Conservation (phyloP, 2,797 vertebrate species). For the Aselliscus stoliczkanus region DNA sequence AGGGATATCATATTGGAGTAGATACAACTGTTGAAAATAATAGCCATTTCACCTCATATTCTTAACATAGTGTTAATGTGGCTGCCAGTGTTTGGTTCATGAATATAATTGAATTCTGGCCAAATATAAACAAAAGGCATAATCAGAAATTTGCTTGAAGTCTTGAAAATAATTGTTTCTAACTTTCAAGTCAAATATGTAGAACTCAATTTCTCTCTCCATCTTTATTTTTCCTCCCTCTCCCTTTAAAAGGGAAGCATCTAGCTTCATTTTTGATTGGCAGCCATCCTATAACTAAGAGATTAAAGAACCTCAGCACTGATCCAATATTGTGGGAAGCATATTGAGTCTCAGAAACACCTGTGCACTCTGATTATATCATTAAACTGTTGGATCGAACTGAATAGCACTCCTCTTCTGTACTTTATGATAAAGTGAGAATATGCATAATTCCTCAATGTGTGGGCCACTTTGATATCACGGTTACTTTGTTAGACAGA, state of each 20-base stretch:
- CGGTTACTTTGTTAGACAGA: not conserved
- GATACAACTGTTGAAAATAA: not conserved
- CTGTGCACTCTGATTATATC: not conserved
- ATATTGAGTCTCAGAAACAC: not conserved
- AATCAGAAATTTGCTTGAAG: not conserved
- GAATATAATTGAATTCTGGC: not conserved
- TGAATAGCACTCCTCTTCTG: not conserved
- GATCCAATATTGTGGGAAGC: not conserved
- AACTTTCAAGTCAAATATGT: not conserved
- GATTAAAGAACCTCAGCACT: not conserved
- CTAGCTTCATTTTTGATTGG: not conserved
- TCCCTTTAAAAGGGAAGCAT: not conserved
- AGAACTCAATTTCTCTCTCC: not conserved
- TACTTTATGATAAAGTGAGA: not conserved
- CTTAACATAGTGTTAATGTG: not conserved
- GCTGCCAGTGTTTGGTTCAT: not conserved
- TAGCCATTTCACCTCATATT: not conserved
- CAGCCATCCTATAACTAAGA: not conserved
- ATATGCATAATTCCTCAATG: not conserved
- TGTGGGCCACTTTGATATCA: constrained; percentile 6
- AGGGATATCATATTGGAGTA: not conserved
- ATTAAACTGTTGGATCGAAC: not conserved
- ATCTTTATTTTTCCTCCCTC: not conserved
- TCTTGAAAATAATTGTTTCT: not conserved
- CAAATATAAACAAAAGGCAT: not conserved